Evolutionary conservation across 2,113 vertebrate species (phyloP), one percentile per base, ranked within the genome.

Genomic region (Eleginops maclovinus): DNA sequence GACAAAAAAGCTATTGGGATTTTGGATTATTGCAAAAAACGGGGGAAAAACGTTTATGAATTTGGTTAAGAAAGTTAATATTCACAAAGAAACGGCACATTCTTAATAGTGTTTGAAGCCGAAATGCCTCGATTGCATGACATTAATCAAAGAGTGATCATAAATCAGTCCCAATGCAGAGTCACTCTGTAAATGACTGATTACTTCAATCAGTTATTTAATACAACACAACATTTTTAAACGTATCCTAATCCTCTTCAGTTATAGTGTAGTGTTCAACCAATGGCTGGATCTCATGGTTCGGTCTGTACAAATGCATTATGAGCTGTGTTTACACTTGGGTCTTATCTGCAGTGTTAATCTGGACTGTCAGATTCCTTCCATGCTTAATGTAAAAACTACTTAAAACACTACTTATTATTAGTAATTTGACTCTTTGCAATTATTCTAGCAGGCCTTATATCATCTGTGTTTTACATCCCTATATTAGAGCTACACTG

Each of bases 191-290:
- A 16, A 4, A 9, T 49, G 6, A 36, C 31, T 36, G 31, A 36
- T 36, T 36, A 9, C 41, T 79, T 54, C 55, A 82, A 75, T 73
- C 79, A 69, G 62, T 22, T 12, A 28, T 64, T 65, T 2, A 49
- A 46, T 46, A 9, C 19, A 50, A 40, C 40, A 24, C 31, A 8
- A 36, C 31, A 31, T 7, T 36, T 8, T 36, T 36, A 36, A 36
- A 36, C 31, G 1, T 31, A 31, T 31, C 5, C 31, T 36, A 26
- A 16, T 56, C 15, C 28, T 60, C 19, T 21, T 40, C 21, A 22
- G 40, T 31, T n/a, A 41, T 26, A 7, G 13, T 61, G 31, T 6
- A n/a, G 12, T n/a, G 28, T 6, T 15, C 22, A 6, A 9, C 22
- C 16, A 9, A 3, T 26, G 24, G 28, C 16, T 31, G 4, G 16